phyloP scores from a whole-genome alignment of 2,888 invertebrate species.

The Neoaliturus tenellus region DNA sequence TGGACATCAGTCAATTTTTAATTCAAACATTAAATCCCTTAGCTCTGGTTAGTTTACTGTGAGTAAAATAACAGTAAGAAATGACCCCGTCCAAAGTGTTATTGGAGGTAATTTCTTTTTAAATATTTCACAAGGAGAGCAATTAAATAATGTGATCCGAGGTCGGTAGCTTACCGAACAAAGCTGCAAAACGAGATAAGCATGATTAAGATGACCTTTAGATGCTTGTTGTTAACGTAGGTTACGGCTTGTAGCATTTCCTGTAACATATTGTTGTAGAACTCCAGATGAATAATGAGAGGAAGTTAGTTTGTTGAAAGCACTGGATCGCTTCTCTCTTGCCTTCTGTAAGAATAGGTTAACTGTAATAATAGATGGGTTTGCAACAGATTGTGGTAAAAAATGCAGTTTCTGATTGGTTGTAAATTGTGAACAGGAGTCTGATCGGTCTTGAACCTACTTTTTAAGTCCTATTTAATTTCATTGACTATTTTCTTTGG shows the following conservation, averaged over 20 bases:
- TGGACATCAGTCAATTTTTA: no score
- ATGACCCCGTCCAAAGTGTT: neutral
- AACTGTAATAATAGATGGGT: constrained; percentile 1
- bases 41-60: neutral
- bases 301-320: constrained; percentile 24
- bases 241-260: constrained; percentile 39
- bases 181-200: neutral
- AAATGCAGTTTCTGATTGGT: neutral
- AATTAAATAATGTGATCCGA: neutral
- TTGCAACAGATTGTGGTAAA: neutral
- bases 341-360: constrained; percentile 40
- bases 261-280: constrained; percentile 48
- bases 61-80: neutral
- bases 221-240: constrained; percentile 29
- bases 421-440: neutral
- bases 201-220: constrained; percentile 35
- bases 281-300: constrained; percentile 25
- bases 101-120: neutral
- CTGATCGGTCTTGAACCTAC: no score
- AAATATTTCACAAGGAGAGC: neutral
- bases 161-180: neutral
- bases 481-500: no score
- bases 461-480: no score
- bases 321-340: neutral
- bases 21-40: no score